Base-by-base conservation (phyloP, 2,888 invertebrate species). In the Noctua pronuba region DNA sequence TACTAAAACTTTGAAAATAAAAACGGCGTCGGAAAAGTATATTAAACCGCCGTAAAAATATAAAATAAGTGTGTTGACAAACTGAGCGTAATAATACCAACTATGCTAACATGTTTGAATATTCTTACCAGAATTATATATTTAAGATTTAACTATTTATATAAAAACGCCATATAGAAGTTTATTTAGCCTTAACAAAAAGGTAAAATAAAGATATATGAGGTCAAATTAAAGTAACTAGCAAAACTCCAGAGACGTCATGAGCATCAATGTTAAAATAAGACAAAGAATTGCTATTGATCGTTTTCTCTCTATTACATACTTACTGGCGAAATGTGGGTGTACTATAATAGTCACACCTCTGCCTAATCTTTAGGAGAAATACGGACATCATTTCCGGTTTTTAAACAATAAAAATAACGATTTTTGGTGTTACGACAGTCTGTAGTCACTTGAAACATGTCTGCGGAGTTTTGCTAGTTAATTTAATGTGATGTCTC, bases 111-210 rank as follows among this genome's bases (percentile, higher is more conserved):
- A 31, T 21, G 6, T 60, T 73, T 52, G 24, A 71, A 85, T 72
- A 60, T 60, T 31, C 35, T 71, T 71, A 85, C 82, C 71, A 81
- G 28, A 82, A 85, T 70, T 58, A 71, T 74, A 58, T 31, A 66
- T 73, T 35, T 85, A 74, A 64, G 58, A 60, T 66, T 79, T 28
- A 65, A 65, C 11, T 77, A 66, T 76, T 41, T 44, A 24, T 31
- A 49, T 41, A 67, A 35, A 74, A 67, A 72, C 52, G 72, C 71
- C 68, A 44, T 79, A 49, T 28, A 65, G 2, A 31, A 67, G 52
- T 71, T 24, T 70, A 67, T 68, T 44, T 62, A 64, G 44, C 64
- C 62, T n/a, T 35, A 24, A 11, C 3, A 35, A 28, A 38, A 35
- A 5, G 46, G 71, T 58, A 18, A 80, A 52, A 28, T 74, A 35